These are phyloP conservation scores for Lamellibrachia columna DNA, from an alignment of 2,888 invertebrate genomes.

Conservation along the genomic window DNA sequence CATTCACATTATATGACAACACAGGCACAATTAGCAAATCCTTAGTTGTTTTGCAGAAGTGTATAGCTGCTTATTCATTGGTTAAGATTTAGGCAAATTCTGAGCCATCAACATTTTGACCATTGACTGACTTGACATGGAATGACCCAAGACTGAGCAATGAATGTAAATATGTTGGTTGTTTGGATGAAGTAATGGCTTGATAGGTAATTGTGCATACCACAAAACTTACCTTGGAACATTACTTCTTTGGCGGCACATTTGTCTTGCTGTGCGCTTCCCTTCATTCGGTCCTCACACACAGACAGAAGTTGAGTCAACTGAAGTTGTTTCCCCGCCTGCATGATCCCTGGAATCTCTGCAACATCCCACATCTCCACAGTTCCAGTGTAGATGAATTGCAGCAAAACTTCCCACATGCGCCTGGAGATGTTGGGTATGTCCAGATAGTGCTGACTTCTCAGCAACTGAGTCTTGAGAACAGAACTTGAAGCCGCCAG, in stretches of 20 bases:
- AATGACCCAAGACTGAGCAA: no score
- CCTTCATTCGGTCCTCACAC: not conserved
- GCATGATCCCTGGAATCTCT: not conserved
- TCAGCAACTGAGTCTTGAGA: not conserved
- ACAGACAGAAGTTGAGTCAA: not conserved
- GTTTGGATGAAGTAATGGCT: no score
- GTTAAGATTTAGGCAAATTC: no score
- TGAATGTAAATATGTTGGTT: no score
- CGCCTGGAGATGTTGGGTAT: not conserved
- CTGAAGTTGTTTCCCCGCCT: not conserved
- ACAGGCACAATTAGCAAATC: no score
- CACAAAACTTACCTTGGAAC: not conserved
- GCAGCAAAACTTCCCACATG: not conserved
- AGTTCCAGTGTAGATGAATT: not conserved
- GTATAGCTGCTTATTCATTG: no score
- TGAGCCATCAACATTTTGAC: no score
- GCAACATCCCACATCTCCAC: not conserved
- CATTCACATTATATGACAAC: no score
- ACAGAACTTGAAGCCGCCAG: not conserved
- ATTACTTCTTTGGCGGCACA: not conserved
- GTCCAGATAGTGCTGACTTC: not conserved
- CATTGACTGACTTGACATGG: no score
- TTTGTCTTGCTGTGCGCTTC: not conserved
- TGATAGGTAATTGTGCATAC: not conserved
- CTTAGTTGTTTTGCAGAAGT: no score